Conservation (phyloP, 1,140 invertebrate species). For the Limonius californicus region DNA sequence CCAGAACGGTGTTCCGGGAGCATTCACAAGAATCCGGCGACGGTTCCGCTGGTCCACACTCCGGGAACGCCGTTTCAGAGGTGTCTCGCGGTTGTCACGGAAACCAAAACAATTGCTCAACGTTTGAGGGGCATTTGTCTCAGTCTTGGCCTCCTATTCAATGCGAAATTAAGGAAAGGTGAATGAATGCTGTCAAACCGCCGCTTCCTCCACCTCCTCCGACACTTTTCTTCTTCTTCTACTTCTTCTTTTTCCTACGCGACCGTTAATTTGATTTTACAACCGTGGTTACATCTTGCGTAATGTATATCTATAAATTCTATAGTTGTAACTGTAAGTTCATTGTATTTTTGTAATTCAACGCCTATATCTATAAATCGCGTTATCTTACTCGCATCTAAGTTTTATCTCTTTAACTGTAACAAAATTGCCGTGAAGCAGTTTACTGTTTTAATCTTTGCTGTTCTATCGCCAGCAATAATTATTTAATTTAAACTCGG, state of each 20-base stretch:
- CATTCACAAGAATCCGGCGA: not conserved
- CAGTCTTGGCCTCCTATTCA: constrained; percentile 17
- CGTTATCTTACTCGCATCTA: no score
- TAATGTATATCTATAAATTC: no score
- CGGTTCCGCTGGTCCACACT: not conserved
- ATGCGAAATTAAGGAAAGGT: constrained; percentile 12
- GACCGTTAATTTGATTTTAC: not conserved
- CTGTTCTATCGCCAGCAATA: no score
- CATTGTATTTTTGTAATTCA: no score
- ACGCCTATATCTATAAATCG: no score
- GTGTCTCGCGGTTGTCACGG: constrained; percentile 26
- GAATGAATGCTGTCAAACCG: constrained; percentile 7
- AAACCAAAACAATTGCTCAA: constrained; percentile 28
- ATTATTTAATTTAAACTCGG: no score
- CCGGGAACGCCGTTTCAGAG: constrained; percentile 2
- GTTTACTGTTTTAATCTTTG: no score
- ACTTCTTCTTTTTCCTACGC: not conserved
- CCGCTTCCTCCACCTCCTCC: not conserved
- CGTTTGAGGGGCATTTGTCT: constrained; percentile 28
- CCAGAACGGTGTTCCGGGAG: constrained; percentile 17
- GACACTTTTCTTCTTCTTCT: not conserved
- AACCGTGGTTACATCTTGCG: no score
- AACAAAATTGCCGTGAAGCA: no score
- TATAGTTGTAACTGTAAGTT: no score
- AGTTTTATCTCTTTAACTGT: no score